phyloP scores from a whole-genome alignment of 2,888 invertebrate genomes.

The Troides oblongomaculatus region DNA sequence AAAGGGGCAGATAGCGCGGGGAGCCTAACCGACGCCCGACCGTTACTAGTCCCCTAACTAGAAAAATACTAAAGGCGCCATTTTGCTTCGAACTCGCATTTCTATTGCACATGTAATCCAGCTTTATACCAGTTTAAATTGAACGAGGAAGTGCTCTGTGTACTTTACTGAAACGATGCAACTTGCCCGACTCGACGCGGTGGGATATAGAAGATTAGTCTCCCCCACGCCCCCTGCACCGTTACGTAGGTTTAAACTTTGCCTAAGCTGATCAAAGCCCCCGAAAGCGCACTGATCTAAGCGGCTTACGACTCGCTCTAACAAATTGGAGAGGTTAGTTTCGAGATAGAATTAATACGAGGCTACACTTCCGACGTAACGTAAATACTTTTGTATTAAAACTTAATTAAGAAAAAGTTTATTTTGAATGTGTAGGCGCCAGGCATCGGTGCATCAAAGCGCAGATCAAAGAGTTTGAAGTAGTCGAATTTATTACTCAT shows the following conservation, averaged over 20 bases:
- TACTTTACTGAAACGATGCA: conserved; percentile 45
- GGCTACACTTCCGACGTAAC: not conserved
- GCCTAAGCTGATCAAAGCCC: conserved; percentile 52
- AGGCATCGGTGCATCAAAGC: conserved; percentile 31
- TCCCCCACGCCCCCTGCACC: conserved; percentile 51
- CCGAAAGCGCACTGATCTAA: conserved; percentile 54
- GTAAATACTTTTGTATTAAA: not conserved
- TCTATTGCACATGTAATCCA: conserved; percentile 30
- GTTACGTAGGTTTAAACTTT: conserved; percentile 54
- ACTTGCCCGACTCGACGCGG: conserved; percentile 50
- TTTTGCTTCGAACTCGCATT: conserved; percentile 59
- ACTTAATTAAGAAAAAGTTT: conserved; percentile 12
- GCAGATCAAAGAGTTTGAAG: conserved; percentile 68
- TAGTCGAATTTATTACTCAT: conserved; percentile 51
- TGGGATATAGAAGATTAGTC: conserved; percentile 64
- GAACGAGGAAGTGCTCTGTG: conserved; percentile 60
- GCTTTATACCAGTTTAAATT: conserved; percentile 46
- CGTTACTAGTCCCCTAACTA: conserved; percentile 77
- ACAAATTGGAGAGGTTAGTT: conserved; percentile 50
- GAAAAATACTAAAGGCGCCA: conserved; percentile 75
- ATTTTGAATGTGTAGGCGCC: conserved; percentile 8
- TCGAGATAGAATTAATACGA: conserved; percentile 24
- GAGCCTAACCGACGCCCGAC: conserved; percentile 78
- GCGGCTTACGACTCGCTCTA: conserved; percentile 61
- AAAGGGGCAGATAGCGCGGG: conserved; percentile 79